A percentile compares a stretch with the other conserved stretches of the same genome.
phyloP scores from a whole-genome alignment of 2,113 vertebrate genomes.

The Boleophthalmus pectinirostris region DNA sequence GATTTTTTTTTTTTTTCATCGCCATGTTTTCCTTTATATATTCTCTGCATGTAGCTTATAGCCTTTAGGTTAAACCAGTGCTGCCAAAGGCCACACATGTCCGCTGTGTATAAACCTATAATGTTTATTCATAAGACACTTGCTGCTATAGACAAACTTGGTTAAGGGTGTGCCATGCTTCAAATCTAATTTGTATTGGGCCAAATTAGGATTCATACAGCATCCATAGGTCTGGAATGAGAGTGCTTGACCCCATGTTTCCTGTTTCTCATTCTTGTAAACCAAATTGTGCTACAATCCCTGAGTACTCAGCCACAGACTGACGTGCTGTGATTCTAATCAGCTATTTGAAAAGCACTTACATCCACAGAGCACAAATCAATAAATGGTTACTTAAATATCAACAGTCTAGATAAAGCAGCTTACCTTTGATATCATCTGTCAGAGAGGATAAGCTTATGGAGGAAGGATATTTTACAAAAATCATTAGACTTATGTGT shows the following conservation, averaged over 20 bases:
- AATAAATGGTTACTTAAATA: slow-evolving; percentile 44
- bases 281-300: slow-evolving; percentile 38
- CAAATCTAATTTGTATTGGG: slow-evolving; percentile 38
- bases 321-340: slow-evolving; percentile 51
- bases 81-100: slow-evolving; percentile 49
- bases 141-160: slow-evolving; percentile 47
- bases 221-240: slow-evolving; percentile 17
- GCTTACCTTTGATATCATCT: slow-evolving; percentile 37
- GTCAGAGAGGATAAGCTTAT: slow-evolving; percentile 33
- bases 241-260: slow-evolving; percentile 48
- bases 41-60: slow-evolving; percentile 17
- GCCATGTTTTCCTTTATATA: slow-evolving; percentile 1
- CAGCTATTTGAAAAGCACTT: slow-evolving; percentile 30
- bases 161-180: slow-evolving; percentile 52
- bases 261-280: slow-evolving; percentile 40
- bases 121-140: slow-evolving; percentile 58
- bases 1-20: slow-evolving; percentile 10
- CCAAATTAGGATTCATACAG: slow-evolving; percentile 47
- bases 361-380: slow-evolving; percentile 29
- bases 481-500: slow-evolving; percentile 39
- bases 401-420: slow-evolving; percentile 23
- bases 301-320: slow-evolving; percentile 24
- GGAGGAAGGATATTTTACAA: slow-evolving; percentile 35
- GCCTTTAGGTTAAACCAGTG: slow-evolving; percentile 32
- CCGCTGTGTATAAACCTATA: slow-evolving; percentile 41